Evolutionary conservation across 2,888 invertebrate genomes (phyloP).

Genomic region (Galeruca laticollis): DNA sequence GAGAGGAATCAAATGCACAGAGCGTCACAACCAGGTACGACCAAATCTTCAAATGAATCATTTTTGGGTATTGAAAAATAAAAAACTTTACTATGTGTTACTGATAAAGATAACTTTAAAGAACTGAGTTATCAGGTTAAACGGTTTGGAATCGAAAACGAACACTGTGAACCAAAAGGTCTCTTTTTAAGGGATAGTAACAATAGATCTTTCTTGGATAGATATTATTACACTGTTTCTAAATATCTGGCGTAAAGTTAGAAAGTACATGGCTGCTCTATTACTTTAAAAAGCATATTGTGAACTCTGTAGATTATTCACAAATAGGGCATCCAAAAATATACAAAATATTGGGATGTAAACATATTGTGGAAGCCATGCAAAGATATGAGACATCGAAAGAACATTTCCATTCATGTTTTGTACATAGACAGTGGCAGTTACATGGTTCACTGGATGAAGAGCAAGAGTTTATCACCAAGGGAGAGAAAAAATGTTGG

Average conservation of each 20-base stretch:
- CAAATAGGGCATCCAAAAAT: neutral
- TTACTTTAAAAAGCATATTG: neutral
- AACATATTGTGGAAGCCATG: neutral
- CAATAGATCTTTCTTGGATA: neutral
- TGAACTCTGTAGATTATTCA: neutral
- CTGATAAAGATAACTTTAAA: neutral
- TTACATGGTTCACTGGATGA: neutral
- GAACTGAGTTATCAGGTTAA: too few species aligned
- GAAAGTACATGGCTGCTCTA: neutral
- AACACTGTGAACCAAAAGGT: neutral
- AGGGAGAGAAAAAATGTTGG: neutral
- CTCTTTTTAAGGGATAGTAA: neutral
- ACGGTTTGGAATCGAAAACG: neutral
- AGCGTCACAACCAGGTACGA: neutral
- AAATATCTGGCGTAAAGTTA: neutral
- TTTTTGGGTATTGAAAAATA: neutral
- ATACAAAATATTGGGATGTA: conserved; percentile 6
- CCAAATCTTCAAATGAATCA: neutral
- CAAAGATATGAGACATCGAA: neutral
- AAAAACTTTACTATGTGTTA: neutral
- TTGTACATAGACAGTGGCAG: neutral
- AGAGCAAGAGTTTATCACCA: neutral
- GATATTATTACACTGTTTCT: neutral
- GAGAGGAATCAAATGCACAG: neutral
- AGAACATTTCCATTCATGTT: neutral